Base-by-base conservation (phyloP, 64 coral and sea anemone species). In the Actinia equina region DNA sequence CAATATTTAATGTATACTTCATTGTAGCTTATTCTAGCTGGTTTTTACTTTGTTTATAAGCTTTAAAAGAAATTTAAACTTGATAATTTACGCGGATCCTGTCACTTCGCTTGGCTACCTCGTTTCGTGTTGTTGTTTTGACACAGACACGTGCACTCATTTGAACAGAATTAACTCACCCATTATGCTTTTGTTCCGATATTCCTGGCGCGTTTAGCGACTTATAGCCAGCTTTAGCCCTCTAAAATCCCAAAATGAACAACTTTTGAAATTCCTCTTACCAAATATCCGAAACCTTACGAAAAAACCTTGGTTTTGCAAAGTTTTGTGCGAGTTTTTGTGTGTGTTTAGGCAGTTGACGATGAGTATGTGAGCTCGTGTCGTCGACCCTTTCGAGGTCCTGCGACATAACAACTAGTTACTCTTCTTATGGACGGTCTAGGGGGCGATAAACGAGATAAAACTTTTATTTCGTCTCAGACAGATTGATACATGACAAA, bases 141-240 rank as follows among this genome's bases (percentile, higher is more conserved):
- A 86, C 87, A 82, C 59, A 80, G 87, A 92, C 94, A 97, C 94
- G 94, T 97, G 94, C 94, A 89, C 59, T 89, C 88, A 90, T 97
- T 97, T 97, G 91, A 90, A 88, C 91, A 85, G 92, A 97, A 97
- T 97, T 97, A 93, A 89, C 90, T 90, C 46, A 67, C 85, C 55
- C 86, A 90, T 90, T 90, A 88, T 43, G 89, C 85, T 84, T 88
- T 97, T 97, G 94, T 97, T 93, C 79, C 90, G 23, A 77, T 83
- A 82, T 77, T 92, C 83, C 54, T 83, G 77, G 85, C 85, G 77
- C 77, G 79, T 76, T 87, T 76, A 65, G 77, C 86, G 61, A 23
- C 49, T 85, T 62, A 85, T 2, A 27, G 59, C 19, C 14, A 1
- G 22, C 49, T 20, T 60, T 60, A 85, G 25, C 17, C 41, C 52